These are phyloP conservation scores for Forbesichthys agassizii DNA, from an alignment of 2,113 vertebrate genomes.

Conservation along the genomic window DNA sequence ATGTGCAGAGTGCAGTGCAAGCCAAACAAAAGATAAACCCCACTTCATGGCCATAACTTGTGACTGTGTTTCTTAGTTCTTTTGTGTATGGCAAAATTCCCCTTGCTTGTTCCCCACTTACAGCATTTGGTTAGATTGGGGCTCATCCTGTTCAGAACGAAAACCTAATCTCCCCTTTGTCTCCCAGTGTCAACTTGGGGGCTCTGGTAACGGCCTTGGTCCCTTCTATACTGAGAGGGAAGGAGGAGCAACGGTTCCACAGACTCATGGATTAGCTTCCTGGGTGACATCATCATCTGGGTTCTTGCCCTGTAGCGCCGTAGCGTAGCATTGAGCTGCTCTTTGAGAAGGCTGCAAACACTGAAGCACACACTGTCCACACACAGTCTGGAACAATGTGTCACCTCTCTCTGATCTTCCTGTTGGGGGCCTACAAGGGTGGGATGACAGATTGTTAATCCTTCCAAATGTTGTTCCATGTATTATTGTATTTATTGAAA, in stretches of 20 bases:
- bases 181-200: conserved; percentile 1
- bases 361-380: conserved; percentile 8
- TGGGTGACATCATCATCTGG: conserved; percentile 62
- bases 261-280: conserved; percentile 56
- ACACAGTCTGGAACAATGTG: conserved; percentile 42
- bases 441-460: conserved; percentile 44
- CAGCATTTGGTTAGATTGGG: conserved; percentile 34
- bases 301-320: conserved; percentile 37
- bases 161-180: conserved; percentile 40
- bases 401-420: conserved; percentile 46
- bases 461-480: conserved; percentile 11
- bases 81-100: conserved; percentile 17
- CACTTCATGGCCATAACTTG: neutral
- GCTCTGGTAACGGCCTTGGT: conserved; percentile 32
- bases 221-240: conserved; percentile 33
- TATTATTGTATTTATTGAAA: conserved; percentile 22
- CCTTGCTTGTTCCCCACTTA: conserved; percentile 22
- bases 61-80: neutral
- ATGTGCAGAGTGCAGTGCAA: conserved; percentile 6
- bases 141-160: conserved; percentile 27
- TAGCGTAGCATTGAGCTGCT: conserved; percentile 52
- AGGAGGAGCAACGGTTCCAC: conserved; percentile 37
- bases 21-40: conserved; percentile 19
- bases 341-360: conserved; percentile 34
- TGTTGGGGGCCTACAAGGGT: conserved; percentile 7